These are phyloP conservation scores for Agrotis puta DNA, from an alignment of 2,888 invertebrate genomes.

Conservation along the genomic window DNA sequence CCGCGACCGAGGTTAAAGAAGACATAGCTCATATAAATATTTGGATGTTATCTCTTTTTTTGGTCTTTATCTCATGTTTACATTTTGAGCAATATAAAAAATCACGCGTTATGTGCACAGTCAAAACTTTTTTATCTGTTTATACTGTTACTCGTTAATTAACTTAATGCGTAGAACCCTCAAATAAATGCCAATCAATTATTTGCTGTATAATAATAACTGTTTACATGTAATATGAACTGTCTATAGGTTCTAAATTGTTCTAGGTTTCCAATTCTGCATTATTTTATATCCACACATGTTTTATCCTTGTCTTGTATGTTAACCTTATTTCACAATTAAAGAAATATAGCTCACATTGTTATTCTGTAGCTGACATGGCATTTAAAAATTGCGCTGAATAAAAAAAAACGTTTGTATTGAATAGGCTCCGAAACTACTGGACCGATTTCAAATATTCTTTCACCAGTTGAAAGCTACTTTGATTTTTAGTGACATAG, in stretches of 20 bases:
- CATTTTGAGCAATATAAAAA: constrained; percentile 4
- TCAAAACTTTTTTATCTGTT: too few relatives aligned
- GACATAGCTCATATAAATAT: background rate
- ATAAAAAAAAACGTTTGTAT: background rate
- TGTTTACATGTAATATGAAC: background rate
- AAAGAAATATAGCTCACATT: background rate
- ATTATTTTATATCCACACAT: background rate
- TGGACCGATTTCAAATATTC: too few relatives aligned
- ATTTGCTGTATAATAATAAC: background rate
- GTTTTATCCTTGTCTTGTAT: background rate
- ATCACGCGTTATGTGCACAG: too few relatives aligned
- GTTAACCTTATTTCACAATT: too few relatives aligned
- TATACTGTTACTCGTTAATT: background rate
- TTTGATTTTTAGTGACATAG: too few relatives aligned
- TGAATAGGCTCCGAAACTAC: too few relatives aligned
- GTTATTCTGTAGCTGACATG: background rate
- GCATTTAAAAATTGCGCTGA: background rate
- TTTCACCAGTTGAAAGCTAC: too few relatives aligned
- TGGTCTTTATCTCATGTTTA: constrained; percentile 24
- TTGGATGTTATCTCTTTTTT: background rate
- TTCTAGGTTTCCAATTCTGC: background rate
- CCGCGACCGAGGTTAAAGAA: background rate
- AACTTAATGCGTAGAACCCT: constrained; percentile 2
- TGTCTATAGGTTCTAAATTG: background rate
- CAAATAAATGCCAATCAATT: constrained; percentile 4